Evolutionary conservation across 2,888 invertebrate species (phyloP).

Genomic region (Cantharis lateralis): DNA sequence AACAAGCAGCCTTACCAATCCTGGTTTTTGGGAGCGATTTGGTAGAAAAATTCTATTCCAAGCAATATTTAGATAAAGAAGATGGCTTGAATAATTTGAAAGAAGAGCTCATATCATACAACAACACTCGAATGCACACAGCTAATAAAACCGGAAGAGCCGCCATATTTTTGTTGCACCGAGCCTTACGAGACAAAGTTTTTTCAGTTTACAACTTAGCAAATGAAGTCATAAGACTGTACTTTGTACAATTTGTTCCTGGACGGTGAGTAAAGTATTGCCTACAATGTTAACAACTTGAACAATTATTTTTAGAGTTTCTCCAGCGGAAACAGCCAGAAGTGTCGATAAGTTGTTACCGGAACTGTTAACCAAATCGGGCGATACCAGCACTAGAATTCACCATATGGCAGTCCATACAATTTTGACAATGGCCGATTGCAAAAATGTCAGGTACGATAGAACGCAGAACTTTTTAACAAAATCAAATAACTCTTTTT

Average conservation of each 20-base stretch:
- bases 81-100: conserved; percentile 78
- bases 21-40: conserved; percentile 88
- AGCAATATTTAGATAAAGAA: conserved; percentile 88
- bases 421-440: conserved; percentile 82
- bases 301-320: conserved; percentile 63
- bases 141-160: conserved; percentile 84
- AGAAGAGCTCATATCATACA: conserved; percentile 59
- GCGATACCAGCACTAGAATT: conserved; percentile 84
- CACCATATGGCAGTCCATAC: conserved; percentile 88
- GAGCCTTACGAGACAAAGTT: conserved; percentile 84
- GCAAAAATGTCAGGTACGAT: conserved; percentile 73
- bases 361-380: conserved; percentile 82
- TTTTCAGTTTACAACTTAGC: conserved; percentile 86
- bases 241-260: conserved; percentile 84
- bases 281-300: background rate
- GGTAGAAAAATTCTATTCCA: conserved; percentile 90
- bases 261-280: conserved; percentile 62
- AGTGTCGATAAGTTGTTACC: conserved; percentile 84
- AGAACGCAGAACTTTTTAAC: conserved; percentile 6
- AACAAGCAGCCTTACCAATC: conserved; percentile 88
- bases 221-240: conserved; percentile 77
- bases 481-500: conserved; percentile 36
- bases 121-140: conserved; percentile 56
- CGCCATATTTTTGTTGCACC: conserved; percentile 76
- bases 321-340: conserved; percentile 79